A percentile compares a stretch with the other conserved stretches of the same genome.
Conservation (phyloP, 1,140 invertebrate genomes). For the Drosophila asahinai region DNA sequence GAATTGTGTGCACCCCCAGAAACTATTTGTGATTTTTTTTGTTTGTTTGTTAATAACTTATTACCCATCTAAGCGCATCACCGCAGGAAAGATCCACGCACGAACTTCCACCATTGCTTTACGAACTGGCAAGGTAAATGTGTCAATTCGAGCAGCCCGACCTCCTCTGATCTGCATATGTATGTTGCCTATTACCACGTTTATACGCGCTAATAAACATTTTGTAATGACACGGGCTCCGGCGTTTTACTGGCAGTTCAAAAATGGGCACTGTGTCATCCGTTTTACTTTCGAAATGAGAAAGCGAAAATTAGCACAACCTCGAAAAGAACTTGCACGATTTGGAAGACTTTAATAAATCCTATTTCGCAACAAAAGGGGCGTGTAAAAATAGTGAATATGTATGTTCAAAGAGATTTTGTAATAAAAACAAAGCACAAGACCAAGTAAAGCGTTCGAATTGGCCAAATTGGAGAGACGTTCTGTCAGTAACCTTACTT, state of each 20-base stretch:
- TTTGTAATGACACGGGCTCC: constrained; percentile 9
- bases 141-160: constrained; percentile 4
- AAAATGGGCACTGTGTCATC: neutral
- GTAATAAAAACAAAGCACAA: neutral
- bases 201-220: constrained; percentile 23
- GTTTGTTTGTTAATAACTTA: constrained; percentile 18
- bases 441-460: neutral
- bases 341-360: neutral
- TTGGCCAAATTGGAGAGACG: neutral
- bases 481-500: neutral
- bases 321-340: neutral
- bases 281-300: neutral
- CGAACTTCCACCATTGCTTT: constrained; percentile 21
- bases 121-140: constrained; percentile 8
- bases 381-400: too few relatives aligned
- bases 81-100: neutral
- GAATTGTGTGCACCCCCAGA: constrained; percentile 39
- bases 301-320: too few relatives aligned
- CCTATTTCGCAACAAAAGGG: too few relatives aligned
- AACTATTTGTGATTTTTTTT: constrained; percentile 18
- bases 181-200: constrained; percentile 20
- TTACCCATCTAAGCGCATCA: constrained; percentile 9
- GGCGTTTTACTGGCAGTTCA: neutral
- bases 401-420: neutral
- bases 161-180: neutral